These are phyloP conservation scores for Motacilla alba DNA, from an alignment of 2,113 vertebrate genomes.

Conservation along the genomic window DNA sequence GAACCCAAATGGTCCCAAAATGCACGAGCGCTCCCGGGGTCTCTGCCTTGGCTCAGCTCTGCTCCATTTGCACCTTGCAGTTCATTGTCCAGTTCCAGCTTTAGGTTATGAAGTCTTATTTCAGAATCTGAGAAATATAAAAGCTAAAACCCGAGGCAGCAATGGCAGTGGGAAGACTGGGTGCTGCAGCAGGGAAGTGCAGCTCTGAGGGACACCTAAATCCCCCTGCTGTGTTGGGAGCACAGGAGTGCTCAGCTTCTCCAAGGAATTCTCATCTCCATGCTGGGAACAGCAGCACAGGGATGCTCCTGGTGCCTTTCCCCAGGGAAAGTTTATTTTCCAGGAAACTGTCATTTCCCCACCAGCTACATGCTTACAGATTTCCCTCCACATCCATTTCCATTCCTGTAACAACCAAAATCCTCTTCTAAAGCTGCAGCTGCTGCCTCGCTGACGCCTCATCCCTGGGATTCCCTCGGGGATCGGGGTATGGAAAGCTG, in stretches of 20 bases:
- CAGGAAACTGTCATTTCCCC: neutral
- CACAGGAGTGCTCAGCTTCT: neutral
- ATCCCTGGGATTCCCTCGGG: neutral
- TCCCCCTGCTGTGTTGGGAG: accelerated
- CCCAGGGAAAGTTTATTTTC: neutral
- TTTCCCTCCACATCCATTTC: neutral
- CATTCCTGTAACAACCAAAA: neutral
- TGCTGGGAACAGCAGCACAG: neutral
- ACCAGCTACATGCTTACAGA: neutral
- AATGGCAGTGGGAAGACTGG: accelerated
- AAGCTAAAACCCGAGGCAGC: neutral
- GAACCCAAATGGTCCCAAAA: neutral
- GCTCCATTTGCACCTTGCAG: neutral
- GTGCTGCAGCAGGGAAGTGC: neutral
- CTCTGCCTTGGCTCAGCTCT: neutral
- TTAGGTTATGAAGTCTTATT: neutral
- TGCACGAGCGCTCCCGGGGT: neutral
- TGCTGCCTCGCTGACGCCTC: neutral
- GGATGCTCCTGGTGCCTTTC: neutral
- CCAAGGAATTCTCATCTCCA: neutral
- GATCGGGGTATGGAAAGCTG: neutral
- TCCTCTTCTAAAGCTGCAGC: neutral
- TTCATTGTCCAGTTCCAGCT: neutral
- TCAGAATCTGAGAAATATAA: neutral
- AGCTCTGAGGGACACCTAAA: neutral